Conservation (phyloP, 2,888 invertebrate genomes). For the Dynastes maya region DNA sequence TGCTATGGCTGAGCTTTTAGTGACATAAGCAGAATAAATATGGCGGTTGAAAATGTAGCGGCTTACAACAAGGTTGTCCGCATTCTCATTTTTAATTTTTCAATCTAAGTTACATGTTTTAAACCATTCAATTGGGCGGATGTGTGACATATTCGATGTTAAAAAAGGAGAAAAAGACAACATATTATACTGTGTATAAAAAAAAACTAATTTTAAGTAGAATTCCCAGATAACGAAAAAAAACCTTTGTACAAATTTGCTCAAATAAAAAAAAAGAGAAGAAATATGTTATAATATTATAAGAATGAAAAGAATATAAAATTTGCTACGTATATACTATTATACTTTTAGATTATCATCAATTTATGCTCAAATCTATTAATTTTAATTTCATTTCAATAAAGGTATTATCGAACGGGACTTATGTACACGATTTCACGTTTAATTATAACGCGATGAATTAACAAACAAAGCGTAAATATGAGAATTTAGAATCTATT, state of each 20-base stretch:
- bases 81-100: conserved; percentile 34
- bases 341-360: conserved; percentile 25
- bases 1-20: conserved; percentile 67
- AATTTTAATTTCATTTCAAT: conserved; percentile 9
- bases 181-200: conserved; percentile 37
- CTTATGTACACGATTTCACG: background rate
- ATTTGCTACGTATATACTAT: conserved; percentile 36
- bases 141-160: conserved; percentile 29
- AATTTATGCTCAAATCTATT: conserved; percentile 37
- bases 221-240: conserved; percentile 13
- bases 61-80: conserved; percentile 40
- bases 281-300: conserved; percentile 24
- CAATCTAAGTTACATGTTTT: conserved; percentile 25
- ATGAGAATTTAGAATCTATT: conserved; percentile 3
- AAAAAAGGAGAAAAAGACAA: conserved; percentile 17
- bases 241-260: conserved; percentile 45
- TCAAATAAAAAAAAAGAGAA: conserved; percentile 42
- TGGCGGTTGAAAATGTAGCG: conserved; percentile 46
- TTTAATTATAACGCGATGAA: background rate
- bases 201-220: conserved; percentile 23
- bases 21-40: conserved; percentile 61
- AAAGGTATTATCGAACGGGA: background rate
- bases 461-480: background rate
- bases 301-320: conserved; percentile 34
- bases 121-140: conserved; percentile 12